phyloP scores from a whole-genome alignment of 1,140 invertebrate genomes.

The Dendrolimus kikuchii region DNA sequence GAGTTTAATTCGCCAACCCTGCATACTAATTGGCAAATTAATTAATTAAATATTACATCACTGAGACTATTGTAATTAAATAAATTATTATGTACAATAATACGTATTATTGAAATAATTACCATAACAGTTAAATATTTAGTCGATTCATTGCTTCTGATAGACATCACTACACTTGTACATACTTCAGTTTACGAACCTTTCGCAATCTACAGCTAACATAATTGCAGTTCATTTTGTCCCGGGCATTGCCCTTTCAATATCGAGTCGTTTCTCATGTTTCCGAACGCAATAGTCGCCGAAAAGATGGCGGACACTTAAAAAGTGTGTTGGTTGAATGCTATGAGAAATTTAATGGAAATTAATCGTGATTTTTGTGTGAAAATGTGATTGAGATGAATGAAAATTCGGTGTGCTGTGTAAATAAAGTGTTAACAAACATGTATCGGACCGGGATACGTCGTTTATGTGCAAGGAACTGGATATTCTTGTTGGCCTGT shows the following conservation, averaged over 20 bases:
- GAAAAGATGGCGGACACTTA: constrained; percentile 59
- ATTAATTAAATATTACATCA: too few relatives aligned
- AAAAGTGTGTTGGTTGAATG: constrained; percentile 20
- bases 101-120: too few relatives aligned
- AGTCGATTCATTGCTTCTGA: too few relatives aligned
- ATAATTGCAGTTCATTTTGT: constrained; percentile 30
- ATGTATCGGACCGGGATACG: constrained; percentile 68
- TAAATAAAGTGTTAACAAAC: constrained; percentile 40
- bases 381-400: constrained; percentile 69
- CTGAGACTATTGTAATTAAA: too few relatives aligned
- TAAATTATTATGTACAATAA: too few relatives aligned
- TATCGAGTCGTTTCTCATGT: constrained; percentile 61
- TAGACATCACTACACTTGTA: too few relatives aligned
- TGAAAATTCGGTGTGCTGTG: constrained; percentile 63
- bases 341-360: constrained; percentile 31
- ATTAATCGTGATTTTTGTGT: constrained; percentile 52
- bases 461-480: constrained; percentile 57
- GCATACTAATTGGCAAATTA: too few relatives aligned
- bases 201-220: constrained; percentile 15
- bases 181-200: not conserved
- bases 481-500: constrained; percentile 62
- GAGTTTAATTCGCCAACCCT: too few relatives aligned
- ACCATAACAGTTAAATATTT: too few relatives aligned
- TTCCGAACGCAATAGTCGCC: constrained; percentile 40
- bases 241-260: constrained; percentile 63